Percentiles rank a stretch among this genome's conserved stretches.
These are phyloP conservation scores for Ectropis grisescens DNA, from an alignment of 1,140 invertebrate species.

Conservation along the genomic window DNA sequence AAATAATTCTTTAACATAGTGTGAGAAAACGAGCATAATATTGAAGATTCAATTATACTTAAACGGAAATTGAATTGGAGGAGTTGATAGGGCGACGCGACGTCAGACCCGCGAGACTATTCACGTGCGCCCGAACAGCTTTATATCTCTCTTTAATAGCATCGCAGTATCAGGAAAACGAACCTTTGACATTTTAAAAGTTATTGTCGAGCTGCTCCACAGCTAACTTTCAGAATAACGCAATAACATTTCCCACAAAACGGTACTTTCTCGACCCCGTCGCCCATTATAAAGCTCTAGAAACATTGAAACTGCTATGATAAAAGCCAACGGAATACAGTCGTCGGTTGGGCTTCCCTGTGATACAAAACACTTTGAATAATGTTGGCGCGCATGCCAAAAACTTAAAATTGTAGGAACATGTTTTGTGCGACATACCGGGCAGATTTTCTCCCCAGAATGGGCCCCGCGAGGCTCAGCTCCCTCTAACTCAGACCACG, in stretches of 20 bases:
- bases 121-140: background rate
- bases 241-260: conserved; percentile 16
- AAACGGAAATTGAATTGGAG: conserved; percentile 35
- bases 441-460: conserved; percentile 16
- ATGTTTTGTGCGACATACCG: conserved; percentile 34
- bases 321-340: too few species aligned
- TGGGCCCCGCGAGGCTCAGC: conserved; percentile 26
- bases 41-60: conserved; percentile 35
- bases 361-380: conserved; percentile 41
- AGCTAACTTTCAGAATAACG: background rate
- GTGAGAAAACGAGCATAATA: conserved; percentile 17
- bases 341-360: too few species aligned
- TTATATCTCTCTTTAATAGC: background rate
- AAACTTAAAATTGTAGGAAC: conserved; percentile 47
- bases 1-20: too few species aligned
- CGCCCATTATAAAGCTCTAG: conserved; percentile 12
- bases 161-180: background rate
- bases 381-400: conserved; percentile 31
- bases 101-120: background rate
- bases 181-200: background rate
- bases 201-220: background rate
- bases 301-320: too few species aligned
- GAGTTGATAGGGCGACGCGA: conserved; percentile 16
- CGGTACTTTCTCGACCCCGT: conserved; percentile 14
- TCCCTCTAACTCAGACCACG: conserved; percentile 18